Conservation (phyloP, 2,113 vertebrate genomes). For the Serinus canaria region DNA sequence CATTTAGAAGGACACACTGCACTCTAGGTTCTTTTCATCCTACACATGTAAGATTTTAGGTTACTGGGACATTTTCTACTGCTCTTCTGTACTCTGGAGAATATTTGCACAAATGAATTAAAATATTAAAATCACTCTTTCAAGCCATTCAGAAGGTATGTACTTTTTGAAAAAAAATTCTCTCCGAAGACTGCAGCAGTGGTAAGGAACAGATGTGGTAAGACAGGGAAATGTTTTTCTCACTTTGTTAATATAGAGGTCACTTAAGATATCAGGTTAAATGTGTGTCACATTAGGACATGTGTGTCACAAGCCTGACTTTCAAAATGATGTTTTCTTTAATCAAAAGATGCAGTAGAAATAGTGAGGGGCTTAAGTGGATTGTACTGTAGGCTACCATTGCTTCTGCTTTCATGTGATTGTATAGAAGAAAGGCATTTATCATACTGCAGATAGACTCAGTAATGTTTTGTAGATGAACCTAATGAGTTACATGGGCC, state of each 20-base stretch:
- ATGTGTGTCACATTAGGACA: not conserved
- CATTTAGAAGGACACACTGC: not conserved
- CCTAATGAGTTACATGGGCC: slow-evolving; percentile 9
- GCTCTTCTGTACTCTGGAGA: not conserved
- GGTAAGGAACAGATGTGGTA: not conserved
- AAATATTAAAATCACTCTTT: not conserved
- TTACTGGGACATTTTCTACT: not conserved
- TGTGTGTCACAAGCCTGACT: not conserved
- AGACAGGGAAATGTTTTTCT: not conserved
- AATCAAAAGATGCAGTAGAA: not conserved
- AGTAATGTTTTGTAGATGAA: not conserved
- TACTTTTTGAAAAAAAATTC: not conserved
- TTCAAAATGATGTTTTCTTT: not conserved
- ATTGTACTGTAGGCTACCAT: not conserved
- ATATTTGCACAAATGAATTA: not conserved
- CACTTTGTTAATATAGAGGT: not conserved
- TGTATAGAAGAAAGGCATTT: not conserved
- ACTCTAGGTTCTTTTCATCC: not conserved
- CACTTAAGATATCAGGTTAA: not conserved
- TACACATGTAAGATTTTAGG: not conserved
- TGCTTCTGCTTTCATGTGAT: not conserved
- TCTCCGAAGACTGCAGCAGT: not conserved
- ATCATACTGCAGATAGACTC: not conserved
- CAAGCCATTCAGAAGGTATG: not conserved
- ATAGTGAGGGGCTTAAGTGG: not conserved